These are phyloP conservation scores for Mystacides longicornis DNA, from an alignment of 2,888 invertebrate species.

Conservation along the genomic window DNA sequence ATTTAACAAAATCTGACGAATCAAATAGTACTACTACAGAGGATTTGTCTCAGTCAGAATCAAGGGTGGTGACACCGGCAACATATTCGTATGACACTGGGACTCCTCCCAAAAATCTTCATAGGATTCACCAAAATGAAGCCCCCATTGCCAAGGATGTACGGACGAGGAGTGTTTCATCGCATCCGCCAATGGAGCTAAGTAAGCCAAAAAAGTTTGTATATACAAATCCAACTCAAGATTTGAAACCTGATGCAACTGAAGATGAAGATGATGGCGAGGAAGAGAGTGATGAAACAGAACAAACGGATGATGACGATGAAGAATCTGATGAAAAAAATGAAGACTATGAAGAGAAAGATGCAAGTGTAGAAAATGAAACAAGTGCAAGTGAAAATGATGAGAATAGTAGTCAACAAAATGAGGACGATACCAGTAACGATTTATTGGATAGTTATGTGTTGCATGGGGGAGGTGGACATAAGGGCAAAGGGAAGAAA, in stretches of 20 bases:
- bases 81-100: slow-evolving; percentile 13
- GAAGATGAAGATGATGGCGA: slow-evolving; percentile 7
- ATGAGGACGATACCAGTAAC: background rate
- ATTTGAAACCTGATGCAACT: slow-evolving; percentile 8
- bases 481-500: background rate
- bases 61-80: slow-evolving; percentile 11
- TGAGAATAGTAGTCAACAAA: background rate
- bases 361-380: slow-evolving; percentile 13
- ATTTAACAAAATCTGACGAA: background rate
- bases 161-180: background rate
- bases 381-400: slow-evolving; percentile 14
- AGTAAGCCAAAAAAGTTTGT: slow-evolving; percentile 18
- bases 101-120: background rate
- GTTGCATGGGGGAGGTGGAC: slow-evolving; percentile 7
- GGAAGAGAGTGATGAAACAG: slow-evolving; percentile 15
- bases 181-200: slow-evolving; percentile 2
- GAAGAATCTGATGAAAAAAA: slow-evolving; percentile 16
- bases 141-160: background rate
- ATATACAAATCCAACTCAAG: slow-evolving; percentile 11
- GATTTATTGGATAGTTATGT: background rate
- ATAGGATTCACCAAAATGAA: background rate
- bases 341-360: slow-evolving; percentile 6
- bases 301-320: no score
- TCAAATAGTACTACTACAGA: background rate
- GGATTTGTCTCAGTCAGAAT: background rate